Evolutionary conservation across 2,888 invertebrate genomes (phyloP).

Genomic region (Miltochrista miniata): DNA sequence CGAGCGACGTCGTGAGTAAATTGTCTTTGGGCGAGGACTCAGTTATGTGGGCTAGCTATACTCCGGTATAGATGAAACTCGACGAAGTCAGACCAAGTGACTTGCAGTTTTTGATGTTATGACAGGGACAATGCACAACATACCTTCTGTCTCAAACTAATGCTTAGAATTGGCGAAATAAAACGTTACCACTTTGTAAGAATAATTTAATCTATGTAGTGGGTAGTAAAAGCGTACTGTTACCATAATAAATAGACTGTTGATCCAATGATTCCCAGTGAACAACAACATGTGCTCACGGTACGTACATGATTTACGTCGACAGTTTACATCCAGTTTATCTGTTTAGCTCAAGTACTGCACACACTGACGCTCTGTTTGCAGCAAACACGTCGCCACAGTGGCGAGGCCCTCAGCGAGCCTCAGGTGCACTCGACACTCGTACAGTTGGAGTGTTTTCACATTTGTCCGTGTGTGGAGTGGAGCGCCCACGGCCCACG

Average conservation of each 20-base stretch:
- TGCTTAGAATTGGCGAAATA: too few species aligned
- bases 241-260: not conserved
- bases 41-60: too few species aligned
- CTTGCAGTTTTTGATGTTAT: too few species aligned
- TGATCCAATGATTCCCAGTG: not conserved
- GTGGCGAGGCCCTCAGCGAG: conserved; percentile 7
- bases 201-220: not conserved
- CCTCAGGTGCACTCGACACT: conserved; percentile 8
- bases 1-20: too few species aligned
- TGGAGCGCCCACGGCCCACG: conserved; percentile 33
- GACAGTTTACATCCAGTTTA: conserved; percentile 6
- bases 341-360: conserved; percentile 7
- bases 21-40: too few species aligned
- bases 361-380: conserved; percentile 21
- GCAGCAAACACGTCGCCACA: conserved; percentile 27
- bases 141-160: too few species aligned
- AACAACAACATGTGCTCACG: not conserved
- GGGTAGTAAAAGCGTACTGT: not conserved
- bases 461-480: conserved; percentile 23
- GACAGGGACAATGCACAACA: too few species aligned
- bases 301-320: conserved; percentile 5
- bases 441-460: conserved; percentile 20
- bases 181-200: too few species aligned
- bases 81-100: too few species aligned
- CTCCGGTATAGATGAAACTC: too few species aligned